These are phyloP conservation scores for Lepisosteus osseus DNA, from an alignment of 2,113 vertebrate species.

Conservation along the genomic window DNA sequence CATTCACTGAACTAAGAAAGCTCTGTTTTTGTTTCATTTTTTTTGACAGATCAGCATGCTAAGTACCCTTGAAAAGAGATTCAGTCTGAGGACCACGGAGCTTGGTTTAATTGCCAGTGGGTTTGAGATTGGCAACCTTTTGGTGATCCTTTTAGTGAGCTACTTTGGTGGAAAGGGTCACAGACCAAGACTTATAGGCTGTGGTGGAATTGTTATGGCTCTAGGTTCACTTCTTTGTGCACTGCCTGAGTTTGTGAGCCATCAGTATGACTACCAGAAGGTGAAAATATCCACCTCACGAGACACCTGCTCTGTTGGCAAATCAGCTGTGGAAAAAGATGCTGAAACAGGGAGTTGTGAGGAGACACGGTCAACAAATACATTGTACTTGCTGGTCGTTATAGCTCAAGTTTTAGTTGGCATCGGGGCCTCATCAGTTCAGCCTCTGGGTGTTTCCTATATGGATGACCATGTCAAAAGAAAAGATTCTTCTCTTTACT, in stretches of 20 bases:
- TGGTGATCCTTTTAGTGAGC: slow-evolving; percentile 25
- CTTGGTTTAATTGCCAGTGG: slow-evolving; percentile 22
- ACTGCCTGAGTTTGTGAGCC: slow-evolving; percentile 21
- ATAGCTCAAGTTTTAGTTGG: slow-evolving; percentile 23
- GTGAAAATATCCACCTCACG: slow-evolving; percentile 16
- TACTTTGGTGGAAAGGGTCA: slow-evolving; percentile 27
- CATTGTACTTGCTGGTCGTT: slow-evolving; percentile 21
- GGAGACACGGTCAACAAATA: slow-evolving; percentile 24
- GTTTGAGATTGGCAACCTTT: slow-evolving; percentile 25
- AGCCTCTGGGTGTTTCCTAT: slow-evolving; percentile 20
- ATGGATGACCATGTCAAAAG: slow-evolving; percentile 24
- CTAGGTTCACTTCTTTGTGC: slow-evolving; percentile 23
- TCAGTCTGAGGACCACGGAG: slow-evolving; percentile 18
- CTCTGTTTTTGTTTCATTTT: background rate
- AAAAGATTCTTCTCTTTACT: slow-evolving; percentile 24
- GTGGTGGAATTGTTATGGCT: slow-evolving; percentile 25
- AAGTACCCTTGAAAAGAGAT: slow-evolving; percentile 20
- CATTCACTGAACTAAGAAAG: background rate
- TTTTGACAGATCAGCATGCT: slow-evolving; percentile 23
- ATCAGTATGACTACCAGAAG: slow-evolving; percentile 23
- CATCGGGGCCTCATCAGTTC: slow-evolving; percentile 17
- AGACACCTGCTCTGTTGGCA: slow-evolving; percentile 12
- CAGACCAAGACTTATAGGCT: slow-evolving; percentile 19
- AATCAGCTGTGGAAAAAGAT: slow-evolving; percentile 6
- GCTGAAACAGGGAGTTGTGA: background rate